Base-by-base conservation (phyloP, 2,113 vertebrate species). In the Geococcyx californianus region DNA sequence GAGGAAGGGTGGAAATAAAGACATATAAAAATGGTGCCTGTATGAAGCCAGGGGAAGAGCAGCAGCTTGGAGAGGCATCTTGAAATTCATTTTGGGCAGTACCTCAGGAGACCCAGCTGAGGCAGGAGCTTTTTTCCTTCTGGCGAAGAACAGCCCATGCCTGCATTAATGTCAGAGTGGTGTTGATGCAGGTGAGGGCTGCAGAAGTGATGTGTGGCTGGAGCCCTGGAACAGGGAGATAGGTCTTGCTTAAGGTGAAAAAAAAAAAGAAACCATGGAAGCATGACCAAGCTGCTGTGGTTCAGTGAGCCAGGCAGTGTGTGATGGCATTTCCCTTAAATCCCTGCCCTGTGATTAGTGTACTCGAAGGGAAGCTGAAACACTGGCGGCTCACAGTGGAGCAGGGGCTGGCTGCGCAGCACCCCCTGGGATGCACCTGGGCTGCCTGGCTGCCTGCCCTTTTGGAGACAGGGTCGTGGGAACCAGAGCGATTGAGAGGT, bases 301-400 rank as follows among this genome's bases (percentile, higher is more conserved):
- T 25, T 92, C 87, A 79, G 73, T 92, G 91, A 81, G 23, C 3
- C 52, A 56, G 73, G 77, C 47, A 68, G 68, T 1, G 16, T 23
- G 52, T 56, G 76, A 36, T 60, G 77, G 80, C 34, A 68, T 64
- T 93, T 84, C 73, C 60, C 60, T 68, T 70, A 38, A 68, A 77
- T 20, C 60, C 86, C 74, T 89, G 73, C 60, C 42, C 44, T 56
- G 55, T 42, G 59, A 25, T 47, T 45, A 89, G 80, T 49, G 33
- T 13, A 42, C 94, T 84, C 79, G 2, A 3, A 70, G 56, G 59
- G 24, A 7, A 92, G 80, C 42, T 6, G 4, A n/a, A 51, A 26
- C 0, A 0, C 72, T 1, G 4, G 21, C 9, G 3, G 77, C 77
- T 52, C 26, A 4, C 28, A 36, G 18, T 1, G 0, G n/a, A 45